Conservation (phyloP, 2,888 invertebrate species). For the Scaptomyza caliginosa region DNA sequence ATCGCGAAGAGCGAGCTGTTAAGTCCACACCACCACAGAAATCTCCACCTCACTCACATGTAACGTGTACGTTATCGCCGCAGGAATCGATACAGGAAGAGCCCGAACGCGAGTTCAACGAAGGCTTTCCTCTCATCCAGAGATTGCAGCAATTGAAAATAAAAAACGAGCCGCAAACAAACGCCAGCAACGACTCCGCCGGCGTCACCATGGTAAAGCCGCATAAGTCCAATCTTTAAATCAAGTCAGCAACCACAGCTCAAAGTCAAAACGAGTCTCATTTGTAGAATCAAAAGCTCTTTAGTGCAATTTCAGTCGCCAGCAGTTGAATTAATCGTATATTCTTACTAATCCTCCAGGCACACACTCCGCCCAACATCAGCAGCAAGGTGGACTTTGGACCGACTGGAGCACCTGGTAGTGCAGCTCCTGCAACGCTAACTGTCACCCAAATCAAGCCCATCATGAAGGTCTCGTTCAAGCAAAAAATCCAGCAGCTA, state of each 20-base stretch:
- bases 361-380: slow-evolving; percentile 56
- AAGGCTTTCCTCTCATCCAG: slow-evolving; percentile 90
- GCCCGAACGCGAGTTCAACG: slow-evolving; percentile 87
- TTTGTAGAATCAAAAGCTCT: slow-evolving; percentile 1
- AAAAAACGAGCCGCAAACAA: slow-evolving; percentile 88
- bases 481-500: slow-evolving; percentile 86
- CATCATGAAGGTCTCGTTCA: slow-evolving; percentile 87
- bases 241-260: slow-evolving; percentile 5
- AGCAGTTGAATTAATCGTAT: background rate
- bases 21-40: slow-evolving; percentile 83
- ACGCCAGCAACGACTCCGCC: slow-evolving; percentile 75
- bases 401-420: background rate
- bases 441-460: slow-evolving; percentile 73
- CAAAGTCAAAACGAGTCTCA: background rate
- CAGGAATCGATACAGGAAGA: slow-evolving; percentile 85
- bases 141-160: slow-evolving; percentile 90
- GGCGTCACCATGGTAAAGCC: slow-evolving; percentile 76
- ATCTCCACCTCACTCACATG: slow-evolving; percentile 86
- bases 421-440: slow-evolving; percentile 38
- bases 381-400: slow-evolving; percentile 72
- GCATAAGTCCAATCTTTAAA: slow-evolving; percentile 1
- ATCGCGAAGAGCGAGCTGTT: slow-evolving; percentile 86
- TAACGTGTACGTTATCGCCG: slow-evolving; percentile 86
- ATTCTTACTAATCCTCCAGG: slow-evolving; percentile 32
- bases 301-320: background rate